A percentile compares a stretch with the other conserved stretches of the same genome.
These are phyloP conservation scores for Clarias platycephalus DNA, from an alignment of 2,797 vertebrate genomes.

Conservation along the genomic window DNA sequence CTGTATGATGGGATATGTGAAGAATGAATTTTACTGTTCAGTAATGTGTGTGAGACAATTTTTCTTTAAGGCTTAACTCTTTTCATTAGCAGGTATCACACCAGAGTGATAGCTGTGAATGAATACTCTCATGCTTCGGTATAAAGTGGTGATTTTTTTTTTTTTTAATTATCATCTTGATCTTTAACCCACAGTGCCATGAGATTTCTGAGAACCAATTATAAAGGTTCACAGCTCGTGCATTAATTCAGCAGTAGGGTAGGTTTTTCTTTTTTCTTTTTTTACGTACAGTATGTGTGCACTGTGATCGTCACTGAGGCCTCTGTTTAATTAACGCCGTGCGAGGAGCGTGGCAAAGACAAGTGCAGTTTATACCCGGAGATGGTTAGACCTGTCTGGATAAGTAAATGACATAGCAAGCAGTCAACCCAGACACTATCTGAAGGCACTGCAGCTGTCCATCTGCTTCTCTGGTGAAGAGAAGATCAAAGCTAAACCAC, in stretches of 20 bases:
- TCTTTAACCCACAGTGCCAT: constrained; percentile 26
- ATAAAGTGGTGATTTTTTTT: constrained; percentile 33
- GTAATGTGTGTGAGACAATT: no score
- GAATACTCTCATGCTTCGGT: neutral
- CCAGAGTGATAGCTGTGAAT: constrained; percentile 8
- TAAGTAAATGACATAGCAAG: constrained; percentile 4
- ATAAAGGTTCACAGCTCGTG: constrained; percentile 13
- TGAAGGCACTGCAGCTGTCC: constrained; percentile 18
- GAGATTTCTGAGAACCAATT: constrained; percentile 34
- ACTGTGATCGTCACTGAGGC: constrained; percentile 23
- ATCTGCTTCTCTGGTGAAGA: constrained; percentile 18
- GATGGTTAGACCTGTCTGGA: constrained; percentile 13
- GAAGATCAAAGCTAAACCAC: constrained; percentile 8
- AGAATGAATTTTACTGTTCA: no score
- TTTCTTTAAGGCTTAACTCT: no score
- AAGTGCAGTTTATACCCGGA: constrained; percentile 17
- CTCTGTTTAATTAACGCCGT: constrained; percentile 45
- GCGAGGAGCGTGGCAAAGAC: constrained; percentile 13
- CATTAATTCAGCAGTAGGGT: neutral
- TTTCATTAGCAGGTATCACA: constrained; percentile 44
- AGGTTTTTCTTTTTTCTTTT: neutral
- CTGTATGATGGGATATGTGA: no score
- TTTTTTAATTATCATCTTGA: constrained; percentile 40
- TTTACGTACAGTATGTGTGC: constrained; percentile 17
- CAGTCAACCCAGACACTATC: neutral